Evolutionary conservation across 2,888 invertebrate species (phyloP).

Genomic region (Andrena trimmerana): DNA sequence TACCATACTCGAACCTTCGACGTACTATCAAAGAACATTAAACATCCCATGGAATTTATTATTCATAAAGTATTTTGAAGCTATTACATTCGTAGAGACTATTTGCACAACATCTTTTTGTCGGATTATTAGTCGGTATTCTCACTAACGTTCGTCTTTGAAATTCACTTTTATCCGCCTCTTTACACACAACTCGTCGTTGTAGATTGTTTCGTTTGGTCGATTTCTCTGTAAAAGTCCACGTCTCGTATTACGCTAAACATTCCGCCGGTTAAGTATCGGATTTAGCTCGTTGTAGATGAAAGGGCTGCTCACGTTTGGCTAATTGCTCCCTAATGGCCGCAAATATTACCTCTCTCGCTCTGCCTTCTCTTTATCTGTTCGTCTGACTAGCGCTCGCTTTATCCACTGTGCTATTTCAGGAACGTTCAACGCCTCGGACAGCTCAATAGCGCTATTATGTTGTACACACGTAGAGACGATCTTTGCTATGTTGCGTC

Average conservation of each 20-base stretch:
- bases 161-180: background rate
- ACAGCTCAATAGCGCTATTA: slow-evolving; percentile 61
- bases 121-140: background rate
- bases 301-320: slow-evolving; percentile 61
- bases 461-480: slow-evolving; percentile 14
- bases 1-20: no score
- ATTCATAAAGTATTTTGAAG: no score
- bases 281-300: slow-evolving; percentile 48
- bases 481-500: background rate
- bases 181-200: no score
- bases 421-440: slow-evolving; percentile 33
- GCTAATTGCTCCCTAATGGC: slow-evolving; percentile 72
- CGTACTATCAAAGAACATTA: no score
- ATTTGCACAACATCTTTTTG: background rate
- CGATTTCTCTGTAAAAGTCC: background rate
- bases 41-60: no score
- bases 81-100: no score
- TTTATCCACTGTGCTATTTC: slow-evolving; percentile 30
- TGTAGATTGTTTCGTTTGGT: slow-evolving; percentile 21
- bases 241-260: slow-evolving; percentile 52
- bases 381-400: slow-evolving; percentile 26
- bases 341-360: slow-evolving; percentile 56
- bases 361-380: slow-evolving; percentile 36
- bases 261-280: slow-evolving; percentile 43
- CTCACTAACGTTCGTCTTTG: background rate